Conservation (phyloP, 1,140 invertebrate species). For the Maconellicoccus hirsutus region DNA sequence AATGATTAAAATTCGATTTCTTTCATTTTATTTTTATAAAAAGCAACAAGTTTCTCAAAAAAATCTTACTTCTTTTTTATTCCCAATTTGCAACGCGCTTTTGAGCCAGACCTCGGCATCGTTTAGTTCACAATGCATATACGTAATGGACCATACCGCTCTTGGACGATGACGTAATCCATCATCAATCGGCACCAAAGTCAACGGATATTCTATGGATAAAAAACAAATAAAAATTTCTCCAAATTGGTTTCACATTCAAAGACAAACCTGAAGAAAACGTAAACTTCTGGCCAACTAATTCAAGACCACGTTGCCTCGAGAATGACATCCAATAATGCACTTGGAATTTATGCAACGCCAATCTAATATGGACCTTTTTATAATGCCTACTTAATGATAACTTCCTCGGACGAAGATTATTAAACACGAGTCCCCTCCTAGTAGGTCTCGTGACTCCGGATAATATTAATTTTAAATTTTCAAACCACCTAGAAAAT, state of each 20-base stretch:
- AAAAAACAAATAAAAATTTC: constrained; percentile 25
- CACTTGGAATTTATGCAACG: constrained; percentile 80
- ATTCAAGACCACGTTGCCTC: constrained; percentile 84
- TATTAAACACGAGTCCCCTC: constrained; percentile 76
- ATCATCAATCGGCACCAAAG: constrained; percentile 60
- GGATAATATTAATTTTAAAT: constrained; percentile 87
- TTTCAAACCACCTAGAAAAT: constrained; percentile 73
- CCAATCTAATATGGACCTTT: constrained; percentile 70
- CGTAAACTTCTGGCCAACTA: constrained; percentile 72
- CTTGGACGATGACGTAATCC: constrained; percentile 72
- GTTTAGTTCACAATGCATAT: constrained; percentile 84
- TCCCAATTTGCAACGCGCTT: constrained; percentile 54
- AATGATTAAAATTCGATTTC: no score
- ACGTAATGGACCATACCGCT: constrained; percentile 81
- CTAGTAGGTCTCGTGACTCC: constrained; percentile 88
- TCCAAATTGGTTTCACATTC: neutral
- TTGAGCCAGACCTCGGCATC: constrained; percentile 87
- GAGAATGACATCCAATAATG: constrained; percentile 98
- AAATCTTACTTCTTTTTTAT: constrained; percentile 36
- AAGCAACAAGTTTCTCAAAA: neutral
- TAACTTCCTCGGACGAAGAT: constrained; percentile 67
- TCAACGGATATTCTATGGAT: constrained; percentile 55
- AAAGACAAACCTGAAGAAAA: constrained; percentile 49
- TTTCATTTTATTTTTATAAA: no score
- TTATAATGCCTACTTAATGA: constrained; percentile 89